Evolutionary conservation across 2,888 invertebrate species (phyloP).

Genomic region (Dryobota labecula): DNA sequence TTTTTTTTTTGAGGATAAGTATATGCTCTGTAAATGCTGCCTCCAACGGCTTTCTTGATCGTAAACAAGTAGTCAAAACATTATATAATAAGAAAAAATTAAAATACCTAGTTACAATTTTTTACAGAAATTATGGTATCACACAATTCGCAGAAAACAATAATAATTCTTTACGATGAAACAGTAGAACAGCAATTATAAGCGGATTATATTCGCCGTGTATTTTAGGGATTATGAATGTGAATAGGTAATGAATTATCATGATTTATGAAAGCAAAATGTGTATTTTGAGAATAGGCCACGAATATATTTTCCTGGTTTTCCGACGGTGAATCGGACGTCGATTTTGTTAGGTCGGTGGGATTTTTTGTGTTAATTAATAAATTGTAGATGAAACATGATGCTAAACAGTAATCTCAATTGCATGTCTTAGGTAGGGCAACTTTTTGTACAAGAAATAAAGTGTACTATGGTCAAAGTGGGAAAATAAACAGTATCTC

Average conservation of each 20-base stretch:
- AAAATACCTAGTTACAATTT: neutral
- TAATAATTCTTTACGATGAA: constrained; percentile 12
- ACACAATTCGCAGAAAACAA: neutral
- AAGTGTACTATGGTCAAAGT: no score
- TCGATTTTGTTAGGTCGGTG: neutral
- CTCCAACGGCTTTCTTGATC: no score
- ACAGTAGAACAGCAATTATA: constrained; percentile 23
- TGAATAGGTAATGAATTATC: constrained; percentile 30
- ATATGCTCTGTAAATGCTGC: no score
- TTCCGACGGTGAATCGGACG: neutral
- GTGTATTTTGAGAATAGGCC: constrained; percentile 12
- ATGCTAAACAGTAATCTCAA: neutral
- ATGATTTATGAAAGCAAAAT: constrained; percentile 25
- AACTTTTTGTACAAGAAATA: no score
- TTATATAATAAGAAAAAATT: neutral
- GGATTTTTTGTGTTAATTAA: neutral
- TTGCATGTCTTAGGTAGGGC: no score
- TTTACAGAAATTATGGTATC: neutral
- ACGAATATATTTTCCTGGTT: constrained; percentile 3
- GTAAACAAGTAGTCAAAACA: no score
- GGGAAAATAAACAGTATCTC: no score
- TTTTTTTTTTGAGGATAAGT: no score
- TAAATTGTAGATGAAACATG: neutral
- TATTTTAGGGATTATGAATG: constrained; percentile 28
- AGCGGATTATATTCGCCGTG: constrained; percentile 17